Evolutionary conservation across 2,113 vertebrate genomes (phyloP).

Genomic region (Lanius ludovicianus): DNA sequence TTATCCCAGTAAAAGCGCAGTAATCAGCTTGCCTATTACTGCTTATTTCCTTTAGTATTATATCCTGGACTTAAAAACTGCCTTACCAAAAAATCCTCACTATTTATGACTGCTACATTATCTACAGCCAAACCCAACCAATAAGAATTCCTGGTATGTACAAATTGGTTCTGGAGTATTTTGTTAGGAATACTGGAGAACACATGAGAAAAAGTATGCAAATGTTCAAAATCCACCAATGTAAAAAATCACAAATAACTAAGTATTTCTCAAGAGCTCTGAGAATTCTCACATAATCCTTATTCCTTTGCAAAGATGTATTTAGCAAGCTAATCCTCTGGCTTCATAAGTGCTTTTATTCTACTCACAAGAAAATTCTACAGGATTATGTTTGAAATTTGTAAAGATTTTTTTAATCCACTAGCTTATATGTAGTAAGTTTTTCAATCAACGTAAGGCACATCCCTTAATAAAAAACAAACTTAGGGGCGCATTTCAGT

Average conservation of each 20-base stretch:
- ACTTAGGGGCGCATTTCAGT: neutral
- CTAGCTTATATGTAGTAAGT: neutral
- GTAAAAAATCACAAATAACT: neutral
- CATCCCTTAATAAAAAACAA: neutral
- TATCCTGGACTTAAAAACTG: neutral
- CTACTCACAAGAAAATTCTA: neutral
- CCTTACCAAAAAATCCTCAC: neutral
- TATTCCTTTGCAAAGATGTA: neutral
- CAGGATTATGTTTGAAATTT: neutral
- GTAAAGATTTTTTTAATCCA: neutral
- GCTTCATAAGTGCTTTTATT: neutral
- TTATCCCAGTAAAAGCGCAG: neutral
- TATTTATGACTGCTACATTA: neutral
- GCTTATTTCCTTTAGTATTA: neutral
- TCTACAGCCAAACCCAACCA: neutral
- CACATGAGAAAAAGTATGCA: neutral
- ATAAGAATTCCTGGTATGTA: neutral
- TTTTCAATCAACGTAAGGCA: neutral
- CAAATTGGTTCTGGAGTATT: neutral
- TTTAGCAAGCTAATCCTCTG: neutral
- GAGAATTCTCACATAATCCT: neutral
- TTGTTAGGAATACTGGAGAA: neutral
- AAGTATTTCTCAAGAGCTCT: neutral
- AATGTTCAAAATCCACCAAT: neutral
- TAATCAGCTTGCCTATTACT: neutral